phyloP scores from a whole-genome alignment of 2,797 vertebrate species.

The Odontamblyopus rebecca region DNA sequence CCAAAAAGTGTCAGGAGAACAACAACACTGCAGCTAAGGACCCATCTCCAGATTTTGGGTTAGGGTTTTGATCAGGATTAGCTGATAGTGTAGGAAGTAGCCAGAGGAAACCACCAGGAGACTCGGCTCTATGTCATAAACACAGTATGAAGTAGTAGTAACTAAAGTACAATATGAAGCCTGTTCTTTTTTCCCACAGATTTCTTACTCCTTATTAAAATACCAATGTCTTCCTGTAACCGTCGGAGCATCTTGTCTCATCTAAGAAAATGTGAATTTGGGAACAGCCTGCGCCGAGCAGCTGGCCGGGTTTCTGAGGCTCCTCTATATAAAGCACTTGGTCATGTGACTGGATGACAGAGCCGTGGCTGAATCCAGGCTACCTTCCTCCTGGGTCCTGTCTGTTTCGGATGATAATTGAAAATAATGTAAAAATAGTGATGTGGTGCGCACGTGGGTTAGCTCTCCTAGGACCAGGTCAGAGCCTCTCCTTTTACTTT shows the following conservation, averaged over 20 bases:
- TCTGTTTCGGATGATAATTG: slow-evolving; percentile 78
- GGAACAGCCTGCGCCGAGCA: slow-evolving; percentile 27
- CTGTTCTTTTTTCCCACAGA: background rate
- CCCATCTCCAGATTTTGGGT: background rate
- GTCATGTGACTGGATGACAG: slow-evolving; percentile 68
- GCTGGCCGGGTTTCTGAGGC: slow-evolving; percentile 50
- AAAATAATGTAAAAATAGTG: slow-evolving; percentile 82
- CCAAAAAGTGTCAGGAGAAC: background rate
- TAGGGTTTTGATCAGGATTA: background rate
- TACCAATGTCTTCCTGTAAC: background rate
- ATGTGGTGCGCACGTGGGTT: slow-evolving; percentile 60
- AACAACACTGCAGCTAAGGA: background rate
- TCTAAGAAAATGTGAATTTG: slow-evolving; percentile 27
- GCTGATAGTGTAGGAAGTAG: too few relatives aligned
- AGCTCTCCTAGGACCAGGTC: slow-evolving; percentile 74
- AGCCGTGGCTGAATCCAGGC: slow-evolving; percentile 69
- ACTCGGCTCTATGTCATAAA: too few relatives aligned
- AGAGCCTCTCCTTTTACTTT: slow-evolving; percentile 69
- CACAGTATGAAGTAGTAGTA: too few relatives aligned
- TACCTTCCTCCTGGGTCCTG: slow-evolving; percentile 70
- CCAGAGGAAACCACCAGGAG: too few relatives aligned
- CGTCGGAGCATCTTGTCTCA: slow-evolving; percentile 1
- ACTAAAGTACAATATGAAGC: background rate
- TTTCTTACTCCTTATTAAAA: background rate
- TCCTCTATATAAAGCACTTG: slow-evolving; percentile 64